Base-by-base conservation (phyloP, 2,113 vertebrate genomes). In the Danionella cerebrum region DNA sequence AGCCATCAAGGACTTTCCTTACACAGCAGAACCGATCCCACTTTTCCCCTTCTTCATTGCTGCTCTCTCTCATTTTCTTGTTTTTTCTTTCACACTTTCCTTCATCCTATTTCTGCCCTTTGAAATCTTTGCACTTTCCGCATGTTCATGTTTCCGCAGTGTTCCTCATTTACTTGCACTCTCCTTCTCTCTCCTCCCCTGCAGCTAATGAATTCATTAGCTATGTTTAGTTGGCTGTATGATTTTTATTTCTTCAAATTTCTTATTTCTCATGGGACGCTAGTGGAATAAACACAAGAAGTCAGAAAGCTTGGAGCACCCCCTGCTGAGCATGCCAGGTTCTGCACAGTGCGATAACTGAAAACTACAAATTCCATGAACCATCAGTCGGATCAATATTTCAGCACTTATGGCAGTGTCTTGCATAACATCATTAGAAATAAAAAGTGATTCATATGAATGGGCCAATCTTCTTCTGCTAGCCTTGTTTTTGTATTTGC, bases 371-470 rank as follows among this genome's bases (percentile, higher is more conserved):
- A 45, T 64, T 59, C 62, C 50, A 63, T 33, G 31, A 39, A 62
- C 21, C 9, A 51, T 44, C n/a, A 25, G 62, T 55, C 48, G 64
- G 68, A 72, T 72, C 52, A 54, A 39, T 65, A 60, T 52, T 62
- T 24, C 2, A 29, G 45, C 71, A 59, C 48, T 39, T 55, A 50
- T 55, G 31, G 36, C 71, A 67, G 36, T 66, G 21, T 21, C 67
- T 78, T 76, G 76, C 63, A 55, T 78, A 80, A 81, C 77, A 38
- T 71, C 1, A 2, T 18, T 75, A 82, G 87, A 72, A 86, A 84
- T 85, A 77, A 87, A 78, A 73, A 60, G 85, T 65, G 51, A 71
- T 70, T 66, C 63, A 51, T 81, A 84, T 76, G 78, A 86, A 80
- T 84, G 79, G 83, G 80, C 50, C 83, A 79, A 82, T 76, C 64